These are phyloP conservation scores for Cardinalis cardinalis DNA, from an alignment of 2,113 vertebrate species.

Conservation along the genomic window DNA sequence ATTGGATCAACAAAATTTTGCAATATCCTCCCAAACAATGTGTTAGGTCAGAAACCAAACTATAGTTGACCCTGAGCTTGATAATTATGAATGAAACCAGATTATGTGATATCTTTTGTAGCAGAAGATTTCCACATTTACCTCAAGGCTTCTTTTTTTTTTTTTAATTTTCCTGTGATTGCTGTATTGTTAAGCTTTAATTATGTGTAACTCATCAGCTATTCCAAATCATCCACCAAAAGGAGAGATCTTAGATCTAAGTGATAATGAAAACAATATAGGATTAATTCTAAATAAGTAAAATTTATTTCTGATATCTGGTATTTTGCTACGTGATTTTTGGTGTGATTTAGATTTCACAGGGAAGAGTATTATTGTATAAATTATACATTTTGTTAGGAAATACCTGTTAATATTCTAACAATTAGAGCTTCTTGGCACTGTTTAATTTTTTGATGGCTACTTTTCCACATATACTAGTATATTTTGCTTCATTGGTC, in stretches of 20 bases:
- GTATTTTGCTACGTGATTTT: background rate
- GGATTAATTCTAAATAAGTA: background rate
- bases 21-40: background rate
- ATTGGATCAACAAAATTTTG: background rate
- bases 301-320: background rate
- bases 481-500: background rate
- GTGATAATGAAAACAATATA: background rate
- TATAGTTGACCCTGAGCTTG: background rate
- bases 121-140: background rate
- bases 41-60: background rate
- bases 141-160: accelerated
- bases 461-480: background rate
- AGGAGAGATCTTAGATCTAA: background rate
- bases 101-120: background rate
- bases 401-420: background rate
- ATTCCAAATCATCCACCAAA: background rate
- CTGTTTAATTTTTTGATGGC: background rate
- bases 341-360: background rate
- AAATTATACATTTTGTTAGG: background rate
- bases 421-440: background rate
- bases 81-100: background rate
- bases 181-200: background rate
- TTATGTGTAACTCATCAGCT: background rate
- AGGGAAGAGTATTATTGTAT: background rate
- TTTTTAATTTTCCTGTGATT: background rate